Base-by-base conservation (phyloP, 2,888 invertebrate species). In the Protula sp. region DNA sequence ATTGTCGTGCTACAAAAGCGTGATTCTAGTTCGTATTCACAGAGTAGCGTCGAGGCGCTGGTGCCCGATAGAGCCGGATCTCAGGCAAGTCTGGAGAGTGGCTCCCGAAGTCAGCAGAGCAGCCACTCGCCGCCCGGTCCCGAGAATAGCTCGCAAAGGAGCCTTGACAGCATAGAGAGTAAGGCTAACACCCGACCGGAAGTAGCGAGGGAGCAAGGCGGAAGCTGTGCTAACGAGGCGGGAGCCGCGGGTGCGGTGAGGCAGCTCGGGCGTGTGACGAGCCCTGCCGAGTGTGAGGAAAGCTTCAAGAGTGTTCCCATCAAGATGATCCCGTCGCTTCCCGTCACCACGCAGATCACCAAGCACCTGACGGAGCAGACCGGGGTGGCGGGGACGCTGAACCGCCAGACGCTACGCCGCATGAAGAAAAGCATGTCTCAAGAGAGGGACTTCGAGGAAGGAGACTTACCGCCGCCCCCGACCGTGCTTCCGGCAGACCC, bases 301-400 rank as follows among this genome's bases (percentile, higher is more conserved):
- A 51, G 27, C 38, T 9, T 24, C 14, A 26, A 14, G 1, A 5
- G 3, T 9, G 4, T 9, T 22, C 19, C 22, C 3, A 51, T 47
- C 5, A 62, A 59, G 31, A 62, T 48, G 57, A 54, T 47, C 5
- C 64, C 64, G 3, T 31, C 50, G 24, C 55, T 64, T 22, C 64
- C 64, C 2, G 57, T 64, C 26, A 64, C 64, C 5, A 62, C 64
- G n/a, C 45, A 57, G 47, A 56, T 55, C 19, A 64, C 64, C 24
- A 59, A 52, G 47, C 57, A 54, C 52, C 53, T 64, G 31, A 31
- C 58, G 14, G 57, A 61, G 27, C 47, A 53, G 28, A 5, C 30
- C 3, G 26, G 24, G 3, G 28, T 38, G 19, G 38, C 19, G 19
- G 38, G 38, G 19, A 38, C 38, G 38, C 51, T 48, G 30, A n/a